phyloP scores from a whole-genome alignment of 2,888 invertebrate species.

The Sarcophaga subvicina region DNA sequence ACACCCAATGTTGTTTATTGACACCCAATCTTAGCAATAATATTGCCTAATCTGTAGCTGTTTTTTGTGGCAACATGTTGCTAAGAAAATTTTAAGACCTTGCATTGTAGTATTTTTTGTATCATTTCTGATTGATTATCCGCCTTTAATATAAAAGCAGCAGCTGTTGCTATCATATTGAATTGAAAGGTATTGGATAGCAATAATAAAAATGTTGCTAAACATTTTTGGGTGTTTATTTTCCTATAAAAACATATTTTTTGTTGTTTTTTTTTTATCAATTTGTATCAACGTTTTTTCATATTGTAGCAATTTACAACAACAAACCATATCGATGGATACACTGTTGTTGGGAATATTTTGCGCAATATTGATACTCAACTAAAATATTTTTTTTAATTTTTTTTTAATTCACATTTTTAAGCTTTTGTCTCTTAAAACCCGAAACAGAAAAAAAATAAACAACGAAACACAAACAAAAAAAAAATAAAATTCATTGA shows the following conservation, averaged over 20 bases:
- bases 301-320: not conserved
- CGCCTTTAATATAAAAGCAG: too few relatives aligned
- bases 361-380: conserved; percentile 4
- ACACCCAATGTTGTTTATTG: too few relatives aligned
- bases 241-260: not conserved
- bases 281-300: conserved; percentile 4
- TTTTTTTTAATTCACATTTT: conserved; percentile 1
- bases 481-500: conserved; percentile 17
- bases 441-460: too few relatives aligned
- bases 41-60: too few relatives aligned
- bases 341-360: not conserved
- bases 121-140: too few relatives aligned
- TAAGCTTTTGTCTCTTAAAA: not conserved
- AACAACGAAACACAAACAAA: not conserved
- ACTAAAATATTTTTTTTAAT: not conserved
- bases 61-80: too few relatives aligned
- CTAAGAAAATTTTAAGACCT: too few relatives aligned
- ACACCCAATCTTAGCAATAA: too few relatives aligned
- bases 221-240: not conserved
- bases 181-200: too few relatives aligned
- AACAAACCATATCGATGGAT: not conserved
- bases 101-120: too few relatives aligned
- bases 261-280: not conserved
- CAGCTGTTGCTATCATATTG: too few relatives aligned
- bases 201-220: conserved; percentile 2